Evolutionary conservation across 1,140 invertebrate species (phyloP).

Genomic region (Aphelinus certus): DNA sequence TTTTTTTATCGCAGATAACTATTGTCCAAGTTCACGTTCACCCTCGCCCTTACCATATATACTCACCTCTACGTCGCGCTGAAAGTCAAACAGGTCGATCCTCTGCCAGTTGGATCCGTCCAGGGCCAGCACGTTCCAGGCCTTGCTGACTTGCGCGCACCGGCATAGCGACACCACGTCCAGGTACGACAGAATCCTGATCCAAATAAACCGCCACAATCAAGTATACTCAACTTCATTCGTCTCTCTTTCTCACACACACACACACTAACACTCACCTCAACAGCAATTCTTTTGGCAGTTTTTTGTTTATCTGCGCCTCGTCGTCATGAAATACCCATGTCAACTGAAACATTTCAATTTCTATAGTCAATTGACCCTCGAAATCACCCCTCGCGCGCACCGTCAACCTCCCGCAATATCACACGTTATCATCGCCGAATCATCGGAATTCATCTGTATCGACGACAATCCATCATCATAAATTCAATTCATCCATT

Average conservation of each 20-base stretch:
- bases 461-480: no score
- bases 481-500: no score
- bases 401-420: no score
- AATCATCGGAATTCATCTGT: no score
- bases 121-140: slow-evolving; percentile 96
- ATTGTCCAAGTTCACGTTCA: no score
- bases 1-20: no score
- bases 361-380: no score
- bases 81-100: slow-evolving; percentile 98
- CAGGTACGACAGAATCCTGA: slow-evolving; percentile 95
- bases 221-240: no score
- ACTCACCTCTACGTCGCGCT: slow-evolving; percentile 93
- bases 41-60: no score
- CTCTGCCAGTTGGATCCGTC: slow-evolving; percentile 99
- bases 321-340: slow-evolving; percentile 80
- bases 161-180: slow-evolving; percentile 97
- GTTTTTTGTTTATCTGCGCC: slow-evolving; percentile 92
- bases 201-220: slow-evolving; percentile 39
- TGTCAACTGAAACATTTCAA: slow-evolving; percentile 60
- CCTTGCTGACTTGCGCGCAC: slow-evolving; percentile 96
- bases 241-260: no score
- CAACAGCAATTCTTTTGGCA: slow-evolving; percentile 94
- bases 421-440: no score
- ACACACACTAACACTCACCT: slow-evolving; percentile 64
- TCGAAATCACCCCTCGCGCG: no score